phyloP scores from a whole-genome alignment of 2,888 invertebrate species.

The Psococerastis gibbosa region DNA sequence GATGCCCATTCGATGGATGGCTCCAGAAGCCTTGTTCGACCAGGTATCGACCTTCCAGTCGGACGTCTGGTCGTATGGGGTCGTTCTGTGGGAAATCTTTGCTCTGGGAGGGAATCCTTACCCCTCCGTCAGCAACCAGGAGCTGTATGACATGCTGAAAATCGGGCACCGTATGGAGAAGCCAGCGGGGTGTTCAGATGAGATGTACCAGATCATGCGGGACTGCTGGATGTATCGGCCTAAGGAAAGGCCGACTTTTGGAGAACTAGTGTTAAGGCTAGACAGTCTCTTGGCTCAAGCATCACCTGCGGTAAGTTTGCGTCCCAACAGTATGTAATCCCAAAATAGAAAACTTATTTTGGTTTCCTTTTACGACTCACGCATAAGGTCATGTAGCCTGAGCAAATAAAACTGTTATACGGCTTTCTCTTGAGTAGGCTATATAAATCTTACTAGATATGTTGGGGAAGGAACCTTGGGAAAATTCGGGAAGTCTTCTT shows the following conservation, averaged over 20 bases:
- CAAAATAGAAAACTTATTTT: too few relatives aligned
- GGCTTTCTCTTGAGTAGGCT: too few relatives aligned
- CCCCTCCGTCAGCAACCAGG: constrained; percentile 81
- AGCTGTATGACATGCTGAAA: constrained; percentile 75
- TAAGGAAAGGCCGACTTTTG: constrained; percentile 71
- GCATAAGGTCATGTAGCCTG: too few relatives aligned
- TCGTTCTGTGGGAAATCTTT: too few relatives aligned
- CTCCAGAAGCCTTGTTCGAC: constrained; percentile 90
- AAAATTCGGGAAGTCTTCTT: too few relatives aligned
- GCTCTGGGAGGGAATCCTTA: too few relatives aligned
- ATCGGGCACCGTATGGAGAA: constrained; percentile 90
- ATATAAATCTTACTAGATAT: too few relatives aligned
- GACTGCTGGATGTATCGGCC: constrained; percentile 94
- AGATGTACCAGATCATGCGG: constrained; percentile 90
- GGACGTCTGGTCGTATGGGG: too few relatives aligned
- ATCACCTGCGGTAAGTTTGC: constrained; percentile 57
- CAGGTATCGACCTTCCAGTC: constrained; percentile 87
- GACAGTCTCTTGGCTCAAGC: constrained; percentile 76
- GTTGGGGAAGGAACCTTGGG: too few relatives aligned
- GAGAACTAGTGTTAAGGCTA: constrained; percentile 71
- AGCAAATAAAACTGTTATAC: too few relatives aligned
- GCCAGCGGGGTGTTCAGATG: constrained; percentile 82
- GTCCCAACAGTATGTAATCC: too few relatives aligned
- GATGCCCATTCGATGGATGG: constrained; percentile 99
- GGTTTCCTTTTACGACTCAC: too few relatives aligned